phyloP scores from a whole-genome alignment of 2,113 vertebrate species.

The Crotalus horridus region DNA sequence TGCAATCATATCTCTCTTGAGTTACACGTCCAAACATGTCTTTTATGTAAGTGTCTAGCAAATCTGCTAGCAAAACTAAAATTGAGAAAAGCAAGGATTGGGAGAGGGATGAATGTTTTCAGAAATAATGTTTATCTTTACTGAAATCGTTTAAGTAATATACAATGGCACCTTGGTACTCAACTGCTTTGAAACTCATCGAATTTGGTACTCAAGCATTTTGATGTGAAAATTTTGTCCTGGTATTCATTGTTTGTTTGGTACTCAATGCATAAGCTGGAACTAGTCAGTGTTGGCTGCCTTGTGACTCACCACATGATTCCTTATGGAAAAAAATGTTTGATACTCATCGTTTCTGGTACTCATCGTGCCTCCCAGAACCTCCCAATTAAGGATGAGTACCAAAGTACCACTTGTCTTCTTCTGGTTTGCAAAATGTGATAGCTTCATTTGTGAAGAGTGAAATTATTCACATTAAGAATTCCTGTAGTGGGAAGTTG shows the following conservation, averaged over 20 bases:
- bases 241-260: neutral
- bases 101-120: neutral
- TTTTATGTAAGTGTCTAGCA: neutral
- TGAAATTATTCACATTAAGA: neutral
- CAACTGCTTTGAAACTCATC: neutral
- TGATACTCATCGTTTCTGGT: too few species aligned
- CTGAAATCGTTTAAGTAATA: neutral
- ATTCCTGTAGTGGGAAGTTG: neutral
- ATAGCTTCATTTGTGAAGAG: neutral
- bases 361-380: too few species aligned
- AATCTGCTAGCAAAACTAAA: neutral
- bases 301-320: neutral
- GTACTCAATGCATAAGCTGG: neutral
- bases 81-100: too few species aligned
- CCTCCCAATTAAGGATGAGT: too few species aligned
- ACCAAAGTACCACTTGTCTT: neutral
- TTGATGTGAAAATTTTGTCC: neutral
- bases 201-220: neutral
- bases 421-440: neutral
- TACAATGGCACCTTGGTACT: neutral
- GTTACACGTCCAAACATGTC: neutral
- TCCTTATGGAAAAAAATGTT: neutral
- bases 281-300: neutral
- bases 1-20: neutral
- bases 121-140: neutral